Conservation (phyloP, 2,113 vertebrate species). For the Mixornis gularis region DNA sequence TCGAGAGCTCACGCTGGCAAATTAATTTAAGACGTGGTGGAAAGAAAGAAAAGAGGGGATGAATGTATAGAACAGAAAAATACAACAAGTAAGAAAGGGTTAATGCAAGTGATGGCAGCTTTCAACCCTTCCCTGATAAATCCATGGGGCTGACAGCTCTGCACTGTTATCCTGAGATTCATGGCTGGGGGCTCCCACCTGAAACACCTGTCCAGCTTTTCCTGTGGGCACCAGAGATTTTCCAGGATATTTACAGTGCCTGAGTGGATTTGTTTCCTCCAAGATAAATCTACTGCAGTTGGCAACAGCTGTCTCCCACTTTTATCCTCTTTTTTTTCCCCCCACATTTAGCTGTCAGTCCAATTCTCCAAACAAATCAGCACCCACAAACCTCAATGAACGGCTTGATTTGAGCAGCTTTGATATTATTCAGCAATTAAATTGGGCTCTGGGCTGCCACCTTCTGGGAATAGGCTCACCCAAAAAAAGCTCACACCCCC, state of each 20-base stretch:
- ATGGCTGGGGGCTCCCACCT: slow-evolving; percentile 34
- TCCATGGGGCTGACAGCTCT: slow-evolving; percentile 54
- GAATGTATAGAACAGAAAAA: background rate
- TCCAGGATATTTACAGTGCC: slow-evolving; percentile 57
- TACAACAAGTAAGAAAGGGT: background rate
- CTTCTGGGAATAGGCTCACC: slow-evolving; percentile 52
- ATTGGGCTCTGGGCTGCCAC: slow-evolving; percentile 54
- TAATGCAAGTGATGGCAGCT: background rate
- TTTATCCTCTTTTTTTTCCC: background rate
- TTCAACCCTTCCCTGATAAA: slow-evolving; percentile 4
- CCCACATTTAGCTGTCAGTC: slow-evolving; percentile 47
- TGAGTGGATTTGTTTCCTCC: slow-evolving; percentile 60
- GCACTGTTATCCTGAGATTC: slow-evolving; percentile 57
- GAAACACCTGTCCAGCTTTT: slow-evolving; percentile 43
- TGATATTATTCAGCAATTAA: slow-evolving; percentile 42
- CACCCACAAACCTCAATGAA: slow-evolving; percentile 4
- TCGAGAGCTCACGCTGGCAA: fast-evolving
- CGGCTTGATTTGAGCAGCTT: slow-evolving; percentile 33
- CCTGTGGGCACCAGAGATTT: slow-evolving; percentile 23
- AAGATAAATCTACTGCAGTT: slow-evolving; percentile 51
- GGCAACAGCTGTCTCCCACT: slow-evolving; percentile 65
- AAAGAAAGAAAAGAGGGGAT: background rate
- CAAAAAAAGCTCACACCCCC: background rate
- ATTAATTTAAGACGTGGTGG: background rate
- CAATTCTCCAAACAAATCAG: slow-evolving; percentile 49